Base-by-base conservation (phyloP, 2,797 vertebrate genomes). In the Myotis findleyi region DNA sequence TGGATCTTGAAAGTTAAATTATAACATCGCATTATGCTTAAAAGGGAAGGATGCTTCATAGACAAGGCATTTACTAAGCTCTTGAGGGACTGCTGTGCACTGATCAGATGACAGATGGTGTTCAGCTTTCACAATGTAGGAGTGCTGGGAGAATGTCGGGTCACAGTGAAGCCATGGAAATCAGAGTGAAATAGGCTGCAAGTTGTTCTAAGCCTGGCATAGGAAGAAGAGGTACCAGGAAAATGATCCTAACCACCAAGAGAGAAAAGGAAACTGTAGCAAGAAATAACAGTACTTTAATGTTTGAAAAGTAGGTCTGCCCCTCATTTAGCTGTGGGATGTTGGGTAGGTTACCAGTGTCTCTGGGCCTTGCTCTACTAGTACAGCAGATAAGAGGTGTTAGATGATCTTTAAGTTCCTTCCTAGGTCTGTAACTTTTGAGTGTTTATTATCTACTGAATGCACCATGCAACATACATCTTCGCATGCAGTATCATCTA, bases 1-100 rank as follows among this genome's bases (percentile, higher is more conserved):
- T 96, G 59, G 85, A 73, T 84, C 69, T 96, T 95, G 82, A 92
- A 95, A 95, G 79, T 95, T 87, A 94, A 96, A 94, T 94, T 92
- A 82, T 89, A 92, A 92, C 87, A 92, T 41, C 66, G 75, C 55
- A 44, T 91, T 91, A 91, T 94, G 49, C 55, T 94, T 94, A 89
- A 93, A 93, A 95, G 53, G 51, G 85, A 94, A 93, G 38, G 62
- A 33, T 51, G 71, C 79, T 96, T 97, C 88, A 87, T 18, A 89
- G 89, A 93, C 95, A 94, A 96, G 71, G 66, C 80, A 94, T 97
- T 97, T 94, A 89, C 68, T 81, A 82, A 96, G 85, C 75, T 94
- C 85, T 96, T 87, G 38, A 96, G 86, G 73, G 96, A 91, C 73
- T 47, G 49, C 47, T 85, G 85, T 25, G 8, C 66, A 47, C 88